phyloP scores from a whole-genome alignment of 2,888 invertebrate species.

The Cistogaster globosa region DNA sequence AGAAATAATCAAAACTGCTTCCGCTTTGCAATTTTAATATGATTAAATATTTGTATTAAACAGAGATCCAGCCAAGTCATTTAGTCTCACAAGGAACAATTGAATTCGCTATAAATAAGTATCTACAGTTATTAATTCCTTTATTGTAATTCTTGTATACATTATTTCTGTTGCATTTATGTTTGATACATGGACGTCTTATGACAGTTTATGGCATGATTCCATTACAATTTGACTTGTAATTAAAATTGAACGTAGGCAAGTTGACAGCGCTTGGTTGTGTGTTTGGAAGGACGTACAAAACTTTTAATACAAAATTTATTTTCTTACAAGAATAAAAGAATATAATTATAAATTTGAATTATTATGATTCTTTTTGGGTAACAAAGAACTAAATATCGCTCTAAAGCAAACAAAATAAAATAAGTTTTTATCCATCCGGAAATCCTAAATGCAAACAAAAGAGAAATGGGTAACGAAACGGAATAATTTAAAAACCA shows the following conservation, averaged over 20 bases:
- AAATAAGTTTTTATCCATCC: too few species aligned
- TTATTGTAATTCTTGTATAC: conserved; percentile 14
- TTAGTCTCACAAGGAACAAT: conserved; percentile 7
- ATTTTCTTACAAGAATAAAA: too few species aligned
- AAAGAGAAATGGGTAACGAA: too few species aligned
- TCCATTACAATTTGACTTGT: conserved; percentile 18
- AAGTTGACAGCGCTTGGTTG: conserved; percentile 26
- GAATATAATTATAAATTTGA: too few species aligned
- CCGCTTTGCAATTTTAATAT: conserved; percentile 55
- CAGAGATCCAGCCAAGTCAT: conserved; percentile 16
- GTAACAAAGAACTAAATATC: too few species aligned
- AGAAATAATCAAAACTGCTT: conserved; percentile 56
- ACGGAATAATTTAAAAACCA: too few species aligned
- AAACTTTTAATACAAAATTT: neutral
- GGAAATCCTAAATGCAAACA: too few species aligned
- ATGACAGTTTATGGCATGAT: conserved; percentile 39
- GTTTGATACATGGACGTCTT: conserved; percentile 43
- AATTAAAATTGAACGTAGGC: conserved; percentile 40
- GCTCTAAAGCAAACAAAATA: too few species aligned
- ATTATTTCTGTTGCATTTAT: conserved; percentile 1
- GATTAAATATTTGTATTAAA: conserved; percentile 29
- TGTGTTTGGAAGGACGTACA: neutral
- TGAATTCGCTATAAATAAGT: neutral
- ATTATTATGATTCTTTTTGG: too few species aligned
- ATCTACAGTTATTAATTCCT: neutral